Evolutionary conservation across 1,140 invertebrate species (phyloP).

Genomic region (Hyles vespertilio): DNA sequence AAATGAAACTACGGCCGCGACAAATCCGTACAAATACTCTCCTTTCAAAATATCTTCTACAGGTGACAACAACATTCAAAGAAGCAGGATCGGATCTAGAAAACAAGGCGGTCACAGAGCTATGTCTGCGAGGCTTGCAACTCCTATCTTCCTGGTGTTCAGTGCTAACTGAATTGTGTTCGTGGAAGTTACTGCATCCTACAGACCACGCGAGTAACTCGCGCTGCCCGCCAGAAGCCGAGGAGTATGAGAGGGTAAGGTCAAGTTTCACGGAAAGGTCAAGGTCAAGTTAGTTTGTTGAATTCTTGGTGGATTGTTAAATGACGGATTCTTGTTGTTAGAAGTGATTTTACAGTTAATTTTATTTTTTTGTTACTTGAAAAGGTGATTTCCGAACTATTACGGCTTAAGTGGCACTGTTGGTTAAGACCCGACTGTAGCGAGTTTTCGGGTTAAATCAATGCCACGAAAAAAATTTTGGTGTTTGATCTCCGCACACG

Average conservation of each 20-base stretch:
- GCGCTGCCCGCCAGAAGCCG: slow-evolving; percentile 96
- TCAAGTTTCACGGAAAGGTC: background rate
- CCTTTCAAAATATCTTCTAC: background rate
- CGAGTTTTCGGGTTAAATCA: too few species aligned
- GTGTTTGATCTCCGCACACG: too few species aligned
- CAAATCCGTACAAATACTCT: too few species aligned
- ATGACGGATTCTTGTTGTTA: too few species aligned
- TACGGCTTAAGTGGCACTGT: too few species aligned
- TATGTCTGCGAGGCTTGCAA: slow-evolving; percentile 94
- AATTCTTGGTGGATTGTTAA: too few species aligned
- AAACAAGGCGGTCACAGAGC: slow-evolving; percentile 94
- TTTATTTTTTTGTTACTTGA: too few species aligned
- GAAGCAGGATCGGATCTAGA: slow-evolving; percentile 94
- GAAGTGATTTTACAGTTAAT: too few species aligned
- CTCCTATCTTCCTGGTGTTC: slow-evolving; percentile 97
- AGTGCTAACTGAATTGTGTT: slow-evolving; percentile 97
- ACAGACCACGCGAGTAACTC: slow-evolving; percentile 98
- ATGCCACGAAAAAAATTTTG: too few species aligned
- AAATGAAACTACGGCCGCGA: too few species aligned
- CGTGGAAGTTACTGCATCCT: slow-evolving; percentile 98
- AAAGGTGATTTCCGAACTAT: too few species aligned
- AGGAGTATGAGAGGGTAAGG: slow-evolving; percentile 96
- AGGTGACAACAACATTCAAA: slow-evolving; percentile 93
- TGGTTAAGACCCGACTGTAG: too few species aligned
- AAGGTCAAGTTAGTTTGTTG: background rate